These are phyloP conservation scores for Hemicordylus capensis DNA, from an alignment of 2,113 vertebrate genomes.

Conservation along the genomic window DNA sequence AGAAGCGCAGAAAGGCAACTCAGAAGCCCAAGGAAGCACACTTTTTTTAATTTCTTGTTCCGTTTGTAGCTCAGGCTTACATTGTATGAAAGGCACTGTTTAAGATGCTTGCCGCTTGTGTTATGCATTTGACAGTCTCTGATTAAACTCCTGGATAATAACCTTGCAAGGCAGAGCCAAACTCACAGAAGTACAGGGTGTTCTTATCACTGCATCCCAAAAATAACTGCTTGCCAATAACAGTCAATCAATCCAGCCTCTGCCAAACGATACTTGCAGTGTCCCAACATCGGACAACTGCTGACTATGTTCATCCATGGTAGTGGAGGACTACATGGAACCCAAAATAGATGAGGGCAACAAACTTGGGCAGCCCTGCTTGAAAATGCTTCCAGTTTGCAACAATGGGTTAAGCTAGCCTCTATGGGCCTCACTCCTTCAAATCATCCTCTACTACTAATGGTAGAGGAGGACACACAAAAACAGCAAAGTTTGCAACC, in stretches of 20 bases:
- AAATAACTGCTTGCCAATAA: constrained; percentile 59
- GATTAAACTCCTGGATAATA: constrained; percentile 59
- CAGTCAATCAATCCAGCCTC: constrained; percentile 51
- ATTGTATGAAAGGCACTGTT: constrained; percentile 40
- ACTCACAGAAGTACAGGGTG: constrained; percentile 32
- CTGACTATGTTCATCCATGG: constrained; percentile 41
- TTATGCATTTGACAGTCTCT: constrained; percentile 39
- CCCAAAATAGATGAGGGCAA: constrained; percentile 14
- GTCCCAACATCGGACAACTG: constrained; percentile 17
- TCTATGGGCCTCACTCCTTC: not conserved
- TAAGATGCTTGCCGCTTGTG: constrained; percentile 40
- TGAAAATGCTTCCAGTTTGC: constrained; percentile 36
- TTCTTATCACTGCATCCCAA: constrained; percentile 53
- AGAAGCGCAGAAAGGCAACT: constrained; percentile 8
- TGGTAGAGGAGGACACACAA: not conserved
- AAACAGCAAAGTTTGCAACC: not conserved
- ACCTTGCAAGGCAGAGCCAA: constrained; percentile 54
- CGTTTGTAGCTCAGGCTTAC: constrained; percentile 33
- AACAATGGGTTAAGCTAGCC: not conserved
- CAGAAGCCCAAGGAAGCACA: not conserved
- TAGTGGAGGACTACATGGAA: constrained; percentile 2
- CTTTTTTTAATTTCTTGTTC: constrained; percentile 4
- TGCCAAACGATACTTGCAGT: constrained; percentile 32
- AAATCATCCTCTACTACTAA: not conserved
- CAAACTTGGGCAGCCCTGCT: not conserved